phyloP scores from a whole-genome alignment of 2,888 invertebrate species.

The Pristionchus maxplancki region DNA sequence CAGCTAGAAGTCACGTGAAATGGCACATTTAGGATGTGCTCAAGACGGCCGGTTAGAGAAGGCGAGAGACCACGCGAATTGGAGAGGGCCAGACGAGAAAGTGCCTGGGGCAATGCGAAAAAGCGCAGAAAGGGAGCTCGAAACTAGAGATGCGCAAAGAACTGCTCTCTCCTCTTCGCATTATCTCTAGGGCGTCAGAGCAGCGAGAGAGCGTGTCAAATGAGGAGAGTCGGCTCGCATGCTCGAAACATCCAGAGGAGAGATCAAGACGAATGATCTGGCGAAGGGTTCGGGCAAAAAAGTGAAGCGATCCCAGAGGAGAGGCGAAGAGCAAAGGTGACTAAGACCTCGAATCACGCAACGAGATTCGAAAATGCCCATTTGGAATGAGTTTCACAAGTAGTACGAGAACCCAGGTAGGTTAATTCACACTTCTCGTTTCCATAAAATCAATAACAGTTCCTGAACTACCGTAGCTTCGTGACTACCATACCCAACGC shows the following conservation, averaged over 20 bases:
- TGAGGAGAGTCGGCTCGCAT: background rate
- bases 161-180: background rate
- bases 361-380: too few species aligned
- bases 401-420: background rate
- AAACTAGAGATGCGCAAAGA: background rate
- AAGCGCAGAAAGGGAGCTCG: background rate
- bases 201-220: background rate
- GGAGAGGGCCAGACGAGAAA: background rate
- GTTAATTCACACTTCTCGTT: too few species aligned
- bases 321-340: constrained; percentile 32
- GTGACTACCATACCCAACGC: background rate
- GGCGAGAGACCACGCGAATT: too few species aligned
- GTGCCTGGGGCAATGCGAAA: background rate
- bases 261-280: constrained; percentile 8
- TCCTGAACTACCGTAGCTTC: background rate
- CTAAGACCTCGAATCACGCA: too few species aligned
- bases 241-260: background rate
- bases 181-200: background rate
- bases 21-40: background rate
- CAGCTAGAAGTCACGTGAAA: background rate
- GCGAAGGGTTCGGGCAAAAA: background rate
- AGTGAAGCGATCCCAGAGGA: background rate
- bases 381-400: background rate
- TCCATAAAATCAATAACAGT: too few species aligned
- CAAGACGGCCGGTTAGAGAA: too few species aligned